These are phyloP conservation scores for Trachops cirrhosus DNA, from an alignment of 2,797 vertebrate species.

Conservation along the genomic window DNA sequence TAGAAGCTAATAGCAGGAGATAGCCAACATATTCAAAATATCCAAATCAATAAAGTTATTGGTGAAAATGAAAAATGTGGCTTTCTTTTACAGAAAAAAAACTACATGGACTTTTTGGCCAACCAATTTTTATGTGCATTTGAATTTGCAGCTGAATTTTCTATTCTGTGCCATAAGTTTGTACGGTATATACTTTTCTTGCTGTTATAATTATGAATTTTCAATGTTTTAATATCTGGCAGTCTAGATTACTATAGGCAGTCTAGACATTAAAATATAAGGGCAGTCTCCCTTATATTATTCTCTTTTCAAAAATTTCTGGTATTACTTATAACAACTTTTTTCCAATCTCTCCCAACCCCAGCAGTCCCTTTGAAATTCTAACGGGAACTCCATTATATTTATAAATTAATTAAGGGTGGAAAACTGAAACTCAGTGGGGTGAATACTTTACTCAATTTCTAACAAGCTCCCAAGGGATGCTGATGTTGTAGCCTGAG, in stretches of 20 bases:
- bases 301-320: not conserved
- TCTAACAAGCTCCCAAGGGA: not conserved
- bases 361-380: constrained; percentile 26
- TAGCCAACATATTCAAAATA: not conserved
- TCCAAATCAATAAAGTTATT: not conserved
- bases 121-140: not conserved
- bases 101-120: not conserved
- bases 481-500: not conserved
- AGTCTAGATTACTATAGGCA: not conserved
- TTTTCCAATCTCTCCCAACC: not conserved
- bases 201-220: not conserved
- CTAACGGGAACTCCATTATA: not conserved
- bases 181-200: not conserved
- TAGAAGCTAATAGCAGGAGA: not conserved
- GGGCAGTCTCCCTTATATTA: not conserved
- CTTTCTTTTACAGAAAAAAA: not conserved
- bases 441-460: not conserved
- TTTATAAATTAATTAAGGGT: constrained; percentile 25
- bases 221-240: not conserved
- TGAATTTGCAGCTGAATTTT: constrained; percentile 1
- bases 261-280: not conserved
- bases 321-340: not conserved
- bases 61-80: not conserved
- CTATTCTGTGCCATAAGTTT: constrained; percentile 13
- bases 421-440: not conserved